Percentiles rank a stretch among this genome's conserved stretches.
Evolutionary conservation across 2,113 vertebrate species (phyloP).

Genomic region (Paramisgurnus dabryanus): DNA sequence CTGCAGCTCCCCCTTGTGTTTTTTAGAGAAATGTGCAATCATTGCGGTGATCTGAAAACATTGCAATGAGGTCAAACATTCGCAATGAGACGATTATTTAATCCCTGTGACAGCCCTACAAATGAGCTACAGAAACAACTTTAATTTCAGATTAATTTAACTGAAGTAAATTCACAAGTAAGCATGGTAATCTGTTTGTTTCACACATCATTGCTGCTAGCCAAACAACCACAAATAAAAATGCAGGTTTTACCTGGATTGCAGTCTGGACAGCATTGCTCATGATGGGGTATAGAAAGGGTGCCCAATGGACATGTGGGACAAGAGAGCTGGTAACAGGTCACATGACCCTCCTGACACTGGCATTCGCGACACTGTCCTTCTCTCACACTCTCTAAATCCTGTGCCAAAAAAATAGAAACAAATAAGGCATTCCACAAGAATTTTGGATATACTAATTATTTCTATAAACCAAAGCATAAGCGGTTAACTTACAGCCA

Average conservation of each 20-base stretch:
- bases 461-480: too few relatives aligned
- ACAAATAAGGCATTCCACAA: background rate
- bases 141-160: background rate
- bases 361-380: constrained; percentile 81
- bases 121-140: too few relatives aligned
- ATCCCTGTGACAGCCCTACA: too few relatives aligned
- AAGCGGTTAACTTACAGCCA: constrained; percentile 58
- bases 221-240: constrained; percentile 57
- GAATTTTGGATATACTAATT: too few relatives aligned
- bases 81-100: too few relatives aligned
- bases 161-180: background rate
- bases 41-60: too few relatives aligned
- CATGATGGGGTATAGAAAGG: constrained; percentile 64
- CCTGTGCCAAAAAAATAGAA: constrained; percentile 63
- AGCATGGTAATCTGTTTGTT: background rate
- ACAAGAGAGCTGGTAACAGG: constrained; percentile 85
- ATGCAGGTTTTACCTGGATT: constrained; percentile 73
- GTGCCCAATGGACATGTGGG: constrained; percentile 78
- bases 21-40: too few relatives aligned
- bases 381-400: constrained; percentile 76
- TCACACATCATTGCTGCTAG: background rate
- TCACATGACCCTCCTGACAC: constrained; percentile 74
- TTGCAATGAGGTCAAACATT: too few relatives aligned
- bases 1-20: too few relatives aligned
- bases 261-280: constrained; percentile 84